phyloP scores from a whole-genome alignment of 2,888 invertebrate species.

The Eristalis tenax region DNA sequence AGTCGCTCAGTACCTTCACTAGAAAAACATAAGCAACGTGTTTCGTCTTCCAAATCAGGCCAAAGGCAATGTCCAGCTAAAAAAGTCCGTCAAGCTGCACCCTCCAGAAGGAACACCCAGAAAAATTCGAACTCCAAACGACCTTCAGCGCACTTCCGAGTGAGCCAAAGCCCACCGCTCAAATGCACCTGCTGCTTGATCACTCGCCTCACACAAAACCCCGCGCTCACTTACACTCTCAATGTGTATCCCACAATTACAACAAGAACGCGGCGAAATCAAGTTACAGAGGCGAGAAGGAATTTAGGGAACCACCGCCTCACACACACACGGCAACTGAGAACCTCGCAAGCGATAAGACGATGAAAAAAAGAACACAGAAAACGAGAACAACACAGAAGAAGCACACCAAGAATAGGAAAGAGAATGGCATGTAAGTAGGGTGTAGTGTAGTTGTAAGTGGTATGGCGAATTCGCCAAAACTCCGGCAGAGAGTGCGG shows the following conservation, averaged over 20 bases:
- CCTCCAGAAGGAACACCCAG: too few relatives aligned
- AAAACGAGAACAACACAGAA: slow-evolving; percentile 5
- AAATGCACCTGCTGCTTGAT: background rate
- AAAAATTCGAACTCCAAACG: background rate
- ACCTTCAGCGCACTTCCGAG: background rate
- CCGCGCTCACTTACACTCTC: background rate
- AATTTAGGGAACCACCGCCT: slow-evolving; percentile 30
- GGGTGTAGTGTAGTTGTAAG: slow-evolving; percentile 43
- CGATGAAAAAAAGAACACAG: slow-evolving; percentile 11
- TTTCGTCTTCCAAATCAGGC: too few relatives aligned
- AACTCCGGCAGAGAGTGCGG: slow-evolving; percentile 32
- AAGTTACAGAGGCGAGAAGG: background rate
- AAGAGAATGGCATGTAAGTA: slow-evolving; percentile 31
- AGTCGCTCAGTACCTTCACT: too few relatives aligned
- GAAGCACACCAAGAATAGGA: slow-evolving; percentile 10
- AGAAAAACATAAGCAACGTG: too few relatives aligned
- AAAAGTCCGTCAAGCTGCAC: background rate
- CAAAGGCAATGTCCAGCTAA: background rate
- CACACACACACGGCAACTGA: slow-evolving; percentile 22
- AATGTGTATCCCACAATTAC: background rate
- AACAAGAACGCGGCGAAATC: slow-evolving; percentile 41
- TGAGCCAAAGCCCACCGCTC: background rate
- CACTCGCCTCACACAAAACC: background rate
- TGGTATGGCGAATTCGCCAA: slow-evolving; percentile 55
- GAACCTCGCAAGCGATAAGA: slow-evolving; percentile 21